Conservation (phyloP, 2,113 vertebrate genomes). For the Oreamnos americanus region DNA sequence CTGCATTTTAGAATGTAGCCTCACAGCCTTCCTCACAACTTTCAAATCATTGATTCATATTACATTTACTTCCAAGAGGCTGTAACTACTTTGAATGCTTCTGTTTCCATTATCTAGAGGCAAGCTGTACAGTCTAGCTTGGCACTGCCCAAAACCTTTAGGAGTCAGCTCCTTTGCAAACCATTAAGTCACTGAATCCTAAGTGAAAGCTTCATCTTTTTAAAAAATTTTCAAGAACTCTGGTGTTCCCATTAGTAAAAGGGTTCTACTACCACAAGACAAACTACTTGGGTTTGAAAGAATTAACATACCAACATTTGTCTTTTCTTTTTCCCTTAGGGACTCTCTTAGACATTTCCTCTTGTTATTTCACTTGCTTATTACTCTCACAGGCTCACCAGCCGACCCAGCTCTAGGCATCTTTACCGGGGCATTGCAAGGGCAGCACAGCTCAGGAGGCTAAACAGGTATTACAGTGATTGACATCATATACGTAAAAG, state of each 20-base stretch:
- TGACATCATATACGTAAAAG: not conserved
- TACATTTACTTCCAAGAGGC: constrained; percentile 74
- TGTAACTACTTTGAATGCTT: constrained; percentile 77
- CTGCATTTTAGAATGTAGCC: constrained; percentile 64
- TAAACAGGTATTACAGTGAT: not conserved
- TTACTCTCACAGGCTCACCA: not conserved
- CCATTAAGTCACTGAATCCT: constrained; percentile 70
- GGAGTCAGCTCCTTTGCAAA: constrained; percentile 73
- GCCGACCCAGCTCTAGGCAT: not conserved
- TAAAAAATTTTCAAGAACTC: constrained; percentile 51
- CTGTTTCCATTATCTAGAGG: constrained; percentile 79
- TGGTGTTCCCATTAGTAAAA: constrained; percentile 64
- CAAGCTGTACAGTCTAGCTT: constrained; percentile 74
- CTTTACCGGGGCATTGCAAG: constrained; percentile 41
- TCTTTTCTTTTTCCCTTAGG: not conserved
- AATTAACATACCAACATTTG: constrained; percentile 26
- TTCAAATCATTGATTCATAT: constrained; percentile 74
- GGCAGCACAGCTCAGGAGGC: not conserved
- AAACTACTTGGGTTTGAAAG: constrained; percentile 40
- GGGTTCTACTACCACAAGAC: not conserved
- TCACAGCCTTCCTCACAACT: constrained; percentile 68
- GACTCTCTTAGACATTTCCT: constrained; percentile 7
- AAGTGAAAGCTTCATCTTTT: constrained; percentile 66
- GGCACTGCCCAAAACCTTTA: constrained; percentile 73
- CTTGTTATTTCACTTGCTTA: constrained; percentile 39